Percentiles rank a stretch among this genome's conserved stretches.
phyloP scores from a whole-genome alignment of 2,113 vertebrate genomes.

The Grantiella picta region DNA sequence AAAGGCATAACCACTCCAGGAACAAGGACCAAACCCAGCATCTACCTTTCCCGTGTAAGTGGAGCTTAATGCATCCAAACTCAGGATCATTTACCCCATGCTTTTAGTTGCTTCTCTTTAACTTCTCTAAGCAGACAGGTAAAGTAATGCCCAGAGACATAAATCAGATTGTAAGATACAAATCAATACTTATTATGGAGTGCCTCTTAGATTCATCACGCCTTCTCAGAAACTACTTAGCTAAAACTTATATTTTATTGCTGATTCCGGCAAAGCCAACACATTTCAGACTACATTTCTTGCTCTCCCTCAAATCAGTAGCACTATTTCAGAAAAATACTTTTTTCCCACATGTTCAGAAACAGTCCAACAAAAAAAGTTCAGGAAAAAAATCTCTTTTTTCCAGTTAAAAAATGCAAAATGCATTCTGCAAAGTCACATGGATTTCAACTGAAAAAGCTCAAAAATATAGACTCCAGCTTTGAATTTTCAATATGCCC shows the following conservation, averaged over 20 bases:
- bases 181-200: slow-evolving; percentile 58
- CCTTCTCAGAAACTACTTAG: slow-evolving; percentile 52
- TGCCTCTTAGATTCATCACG: slow-evolving; percentile 20
- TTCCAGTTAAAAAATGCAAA: background rate
- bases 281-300: background rate
- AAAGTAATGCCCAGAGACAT: slow-evolving; percentile 36
- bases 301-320: background rate
- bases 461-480: background rate
- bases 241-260: slow-evolving; percentile 40
- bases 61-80: slow-evolving; percentile 32
- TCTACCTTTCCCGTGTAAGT: background rate
- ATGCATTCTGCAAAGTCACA: background rate
- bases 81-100: background rate
- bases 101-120: slow-evolving; percentile 39
- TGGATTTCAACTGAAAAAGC: background rate
- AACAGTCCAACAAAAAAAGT: background rate
- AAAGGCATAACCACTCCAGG: background rate
- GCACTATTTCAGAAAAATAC: background rate
- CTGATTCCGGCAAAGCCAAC: slow-evolving; percentile 35
- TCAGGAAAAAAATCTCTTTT: background rate
- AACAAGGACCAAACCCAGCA: background rate
- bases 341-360: background rate
- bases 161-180: slow-evolving; percentile 46
- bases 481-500: background rate
- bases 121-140: slow-evolving; percentile 44